Evolutionary conservation across 2,888 invertebrate species (phyloP).

Genomic region (Tachina lurida): DNA sequence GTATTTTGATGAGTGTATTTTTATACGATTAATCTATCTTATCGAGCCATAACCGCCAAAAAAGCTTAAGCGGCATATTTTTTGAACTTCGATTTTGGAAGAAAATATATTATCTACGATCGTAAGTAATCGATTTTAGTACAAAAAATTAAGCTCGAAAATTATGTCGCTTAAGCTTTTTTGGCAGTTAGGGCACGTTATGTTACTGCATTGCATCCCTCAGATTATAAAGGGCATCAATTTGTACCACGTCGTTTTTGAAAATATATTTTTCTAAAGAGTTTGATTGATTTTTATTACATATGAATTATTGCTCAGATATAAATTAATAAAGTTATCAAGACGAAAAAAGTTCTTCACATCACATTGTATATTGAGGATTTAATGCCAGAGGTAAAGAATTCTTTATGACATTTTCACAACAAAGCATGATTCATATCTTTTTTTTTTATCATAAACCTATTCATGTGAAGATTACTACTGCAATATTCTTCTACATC

Average conservation of each 20-base stretch:
- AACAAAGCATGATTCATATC: conserved; percentile 28
- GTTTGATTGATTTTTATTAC: conserved; percentile 12
- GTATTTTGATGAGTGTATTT: neutral
- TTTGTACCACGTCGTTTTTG: neutral
- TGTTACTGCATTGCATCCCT: no score
- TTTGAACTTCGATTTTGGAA: no score
- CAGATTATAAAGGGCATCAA: neutral
- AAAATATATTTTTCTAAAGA: neutral
- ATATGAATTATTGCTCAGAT: conserved; percentile 8
- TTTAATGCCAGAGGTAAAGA: conserved; percentile 3
- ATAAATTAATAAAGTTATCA: neutral
- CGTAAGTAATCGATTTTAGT: no score
- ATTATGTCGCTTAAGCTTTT: no score
- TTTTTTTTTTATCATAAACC: neutral
- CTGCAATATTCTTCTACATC: neutral
- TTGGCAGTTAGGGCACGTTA: no score
- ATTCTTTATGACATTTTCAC: neutral
- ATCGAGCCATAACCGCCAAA: no score
- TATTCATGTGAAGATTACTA: neutral
- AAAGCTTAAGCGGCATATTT: no score
- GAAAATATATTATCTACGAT: no score
- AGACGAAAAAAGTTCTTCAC: neutral
- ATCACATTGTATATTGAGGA: neutral
- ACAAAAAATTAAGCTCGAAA: no score
- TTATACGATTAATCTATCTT: neutral